A percentile compares a stretch with the other conserved stretches of the same genome.
Conservation (phyloP, 2,113 vertebrate genomes). For the Coryphaenoides rupestris region DNA sequence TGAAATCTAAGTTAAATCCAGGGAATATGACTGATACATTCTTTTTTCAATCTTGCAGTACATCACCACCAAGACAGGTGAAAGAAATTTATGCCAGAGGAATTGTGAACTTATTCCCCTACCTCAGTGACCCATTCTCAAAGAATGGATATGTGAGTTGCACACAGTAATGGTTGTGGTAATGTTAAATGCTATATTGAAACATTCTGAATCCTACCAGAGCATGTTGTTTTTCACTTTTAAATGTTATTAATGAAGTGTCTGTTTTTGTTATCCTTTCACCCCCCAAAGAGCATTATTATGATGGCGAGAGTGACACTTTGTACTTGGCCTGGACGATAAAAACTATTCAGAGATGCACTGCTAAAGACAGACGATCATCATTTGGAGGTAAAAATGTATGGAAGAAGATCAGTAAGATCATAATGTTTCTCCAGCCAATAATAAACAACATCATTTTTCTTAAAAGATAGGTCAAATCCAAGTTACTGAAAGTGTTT, state of each 20-base stretch:
- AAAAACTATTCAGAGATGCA: constrained; percentile 24
- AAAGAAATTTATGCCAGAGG: constrained; percentile 39
- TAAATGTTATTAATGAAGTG: neutral
- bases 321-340: constrained; percentile 26
- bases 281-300: constrained; percentile 26
- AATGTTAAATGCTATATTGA: neutral
- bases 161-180: neutral
- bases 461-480: constrained; percentile 1
- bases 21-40: neutral
- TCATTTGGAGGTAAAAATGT: neutral
- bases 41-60: constrained; percentile 11
- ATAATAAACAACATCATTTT: neutral
- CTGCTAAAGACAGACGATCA: constrained; percentile 4
- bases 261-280: constrained; percentile 3
- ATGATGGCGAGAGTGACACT: constrained; percentile 23
- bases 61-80: constrained; percentile 32
- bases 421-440: constrained; percentile 2
- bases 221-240: neutral
- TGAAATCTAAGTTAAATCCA: neutral
- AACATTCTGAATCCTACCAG: neutral
- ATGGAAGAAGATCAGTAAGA: too few species aligned
- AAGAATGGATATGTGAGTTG: constrained; percentile 28
- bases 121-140: constrained; percentile 26
- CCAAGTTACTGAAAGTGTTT: neutral
- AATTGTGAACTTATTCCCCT: constrained; percentile 37